Conservation (phyloP, 2,797 vertebrate genomes). For the Protosalanx chinensis region DNA sequence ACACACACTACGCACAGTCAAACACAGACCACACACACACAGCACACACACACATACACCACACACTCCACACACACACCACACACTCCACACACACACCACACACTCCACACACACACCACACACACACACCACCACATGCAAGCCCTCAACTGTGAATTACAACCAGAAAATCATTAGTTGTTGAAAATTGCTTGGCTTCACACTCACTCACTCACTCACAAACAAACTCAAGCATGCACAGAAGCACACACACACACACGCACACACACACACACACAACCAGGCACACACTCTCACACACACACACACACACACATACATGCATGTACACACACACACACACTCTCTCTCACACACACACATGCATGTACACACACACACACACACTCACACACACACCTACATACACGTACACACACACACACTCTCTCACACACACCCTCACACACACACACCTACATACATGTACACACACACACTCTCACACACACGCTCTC, state of each 20-base stretch:
- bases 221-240: conserved; percentile 6
- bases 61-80: background rate
- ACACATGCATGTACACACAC: too few relatives aligned
- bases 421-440: too few relatives aligned
- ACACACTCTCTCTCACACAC: too few relatives aligned
- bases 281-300: conserved; percentile 2
- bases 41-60: too few relatives aligned
- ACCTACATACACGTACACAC: too few relatives aligned
- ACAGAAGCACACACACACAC: conserved; percentile 5
- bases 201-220: background rate
- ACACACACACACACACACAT: background rate
- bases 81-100: background rate
- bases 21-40: too few relatives aligned
- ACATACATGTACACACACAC: too few relatives aligned
- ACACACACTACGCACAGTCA: too few relatives aligned
- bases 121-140: too few relatives aligned
- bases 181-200: conserved; percentile 15
- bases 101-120: background rate
- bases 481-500: conserved; percentile 1
- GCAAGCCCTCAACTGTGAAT: conserved; percentile 10
- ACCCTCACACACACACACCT: too few relatives aligned
- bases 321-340: background rate
- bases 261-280: conserved; percentile 9
- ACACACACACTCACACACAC: too few relatives aligned
- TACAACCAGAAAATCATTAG: background rate